Evolutionary conservation across 2,888 invertebrate genomes (phyloP), one percentile per base, ranked within the genome.

Genomic region (Epinotia nisella): DNA sequence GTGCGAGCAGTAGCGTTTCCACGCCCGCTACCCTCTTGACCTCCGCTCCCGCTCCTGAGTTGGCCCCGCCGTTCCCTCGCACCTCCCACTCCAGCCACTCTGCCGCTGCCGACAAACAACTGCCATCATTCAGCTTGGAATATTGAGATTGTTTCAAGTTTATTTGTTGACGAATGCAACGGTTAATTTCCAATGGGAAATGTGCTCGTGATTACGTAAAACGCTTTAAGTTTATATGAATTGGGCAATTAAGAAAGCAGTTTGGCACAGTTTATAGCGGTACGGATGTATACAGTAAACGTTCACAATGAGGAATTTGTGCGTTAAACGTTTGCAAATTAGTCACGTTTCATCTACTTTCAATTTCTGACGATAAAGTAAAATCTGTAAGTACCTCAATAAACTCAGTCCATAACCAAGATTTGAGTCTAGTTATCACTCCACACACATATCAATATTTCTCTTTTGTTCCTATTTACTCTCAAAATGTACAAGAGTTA

Each of bases 1-100:
- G 90, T 4, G 97, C 96, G 79, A 97, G 96, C 77, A 97, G 91
- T 79, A 96, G 96, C 55, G 97, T 97, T 85, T 97, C 97, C 41
- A 96, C 95, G 79, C 96, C 96, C 61, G 96, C 95, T 55, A 97
- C 97, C 69, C 96, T 94, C 85, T 97, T 97, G 65, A 97, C 95
- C 88, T 97, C 97, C 73, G 96, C 95, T 70, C 95, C 92, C 75
- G 84, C 82, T 49, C 84, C 87, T 60, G 83, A 66, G 71, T 78
- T 87, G 70, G 80, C 76, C 65, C 84, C 85, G 53, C 86, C 85
- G 51, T 82, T 84, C 53, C 90, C 89, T 53, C 92, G 91, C 74
- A 89, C 86, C 79, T 93, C 92, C 93, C 93, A 93, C 81, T 93
- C 92, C 80, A 93, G 85, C 93, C 92, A 93, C 79, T 93, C 91